Conservation (phyloP, 2,888 invertebrate genomes). For the Pollenia griseotomentosa region DNA sequence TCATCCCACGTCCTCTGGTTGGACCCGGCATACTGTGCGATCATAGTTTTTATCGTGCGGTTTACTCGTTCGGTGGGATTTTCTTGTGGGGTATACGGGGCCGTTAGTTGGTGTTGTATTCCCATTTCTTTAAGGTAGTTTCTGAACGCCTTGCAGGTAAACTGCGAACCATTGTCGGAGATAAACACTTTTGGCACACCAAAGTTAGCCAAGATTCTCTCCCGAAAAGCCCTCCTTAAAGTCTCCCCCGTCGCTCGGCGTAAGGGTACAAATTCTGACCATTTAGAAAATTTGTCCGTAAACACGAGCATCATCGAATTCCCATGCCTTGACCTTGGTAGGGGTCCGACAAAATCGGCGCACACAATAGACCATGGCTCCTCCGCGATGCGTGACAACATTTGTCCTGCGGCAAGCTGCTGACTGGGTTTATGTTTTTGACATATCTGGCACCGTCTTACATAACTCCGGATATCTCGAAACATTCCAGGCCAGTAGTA, state of each 20-base stretch:
- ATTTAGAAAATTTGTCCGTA: slow-evolving; percentile 8
- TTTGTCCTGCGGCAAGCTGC: neutral
- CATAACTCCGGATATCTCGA: too few species aligned
- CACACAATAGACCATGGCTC: neutral
- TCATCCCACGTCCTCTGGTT: too few species aligned
- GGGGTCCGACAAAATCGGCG: slow-evolving; percentile 1
- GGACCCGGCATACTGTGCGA: neutral
- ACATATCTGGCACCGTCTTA: too few species aligned
- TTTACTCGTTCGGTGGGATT: slow-evolving; percentile 13
- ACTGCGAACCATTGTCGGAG: slow-evolving; percentile 42
- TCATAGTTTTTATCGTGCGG: neutral
- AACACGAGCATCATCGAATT: slow-evolving; percentile 8
- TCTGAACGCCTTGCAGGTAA: neutral
- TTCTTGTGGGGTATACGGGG: slow-evolving; percentile 17
- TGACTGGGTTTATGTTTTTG: neutral
- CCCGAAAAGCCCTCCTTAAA: slow-evolving; percentile 3
- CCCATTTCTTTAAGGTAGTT: neutral
- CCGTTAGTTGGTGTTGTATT: slow-evolving; percentile 3
- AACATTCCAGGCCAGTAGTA: slow-evolving; percentile 14
- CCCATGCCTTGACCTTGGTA: neutral
- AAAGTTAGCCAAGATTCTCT: slow-evolving; percentile 4
- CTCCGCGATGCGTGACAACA: neutral
- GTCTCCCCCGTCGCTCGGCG: neutral
- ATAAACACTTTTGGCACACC: slow-evolving; percentile 15
- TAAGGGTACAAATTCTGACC: neutral